Evolutionary conservation across 2,113 vertebrate species (phyloP).

Genomic region (Lasiurus borealis): DNA sequence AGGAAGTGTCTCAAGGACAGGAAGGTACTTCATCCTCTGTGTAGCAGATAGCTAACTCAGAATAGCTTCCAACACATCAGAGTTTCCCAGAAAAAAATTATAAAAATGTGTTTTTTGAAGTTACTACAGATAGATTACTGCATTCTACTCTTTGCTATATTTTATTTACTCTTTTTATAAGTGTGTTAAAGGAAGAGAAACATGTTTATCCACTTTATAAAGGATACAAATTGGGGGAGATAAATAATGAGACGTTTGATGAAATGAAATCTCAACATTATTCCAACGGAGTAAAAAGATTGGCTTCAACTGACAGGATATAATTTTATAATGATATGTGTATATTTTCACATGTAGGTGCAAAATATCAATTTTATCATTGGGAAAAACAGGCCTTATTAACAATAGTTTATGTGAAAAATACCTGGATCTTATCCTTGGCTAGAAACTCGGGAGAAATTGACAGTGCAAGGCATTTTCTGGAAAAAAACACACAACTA

Average conservation of each 20-base stretch:
- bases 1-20: neutral
- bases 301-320: neutral
- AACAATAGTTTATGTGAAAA: neutral
- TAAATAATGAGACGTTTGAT: neutral
- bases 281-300: slow-evolving; percentile 4
- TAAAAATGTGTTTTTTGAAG: neutral
- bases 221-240: neutral
- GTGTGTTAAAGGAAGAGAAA: slow-evolving; percentile 26
- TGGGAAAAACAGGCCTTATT: neutral
- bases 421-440: neutral
- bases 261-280: slow-evolving; percentile 45
- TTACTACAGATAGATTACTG: neutral
- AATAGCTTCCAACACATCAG: neutral
- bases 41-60: neutral
- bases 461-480: neutral
- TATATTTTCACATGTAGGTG: neutral
- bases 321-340: neutral
- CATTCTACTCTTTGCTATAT: neutral
- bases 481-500: neutral
- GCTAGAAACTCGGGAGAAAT: neutral
- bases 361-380: neutral
- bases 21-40: neutral
- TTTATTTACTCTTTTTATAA: slow-evolving; percentile 25
- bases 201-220: slow-evolving; percentile 28
- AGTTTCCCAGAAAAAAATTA: neutral